Evolutionary conservation across 2,888 invertebrate genomes (phyloP).

Genomic region (Petrolisthes manimaculis): DNA sequence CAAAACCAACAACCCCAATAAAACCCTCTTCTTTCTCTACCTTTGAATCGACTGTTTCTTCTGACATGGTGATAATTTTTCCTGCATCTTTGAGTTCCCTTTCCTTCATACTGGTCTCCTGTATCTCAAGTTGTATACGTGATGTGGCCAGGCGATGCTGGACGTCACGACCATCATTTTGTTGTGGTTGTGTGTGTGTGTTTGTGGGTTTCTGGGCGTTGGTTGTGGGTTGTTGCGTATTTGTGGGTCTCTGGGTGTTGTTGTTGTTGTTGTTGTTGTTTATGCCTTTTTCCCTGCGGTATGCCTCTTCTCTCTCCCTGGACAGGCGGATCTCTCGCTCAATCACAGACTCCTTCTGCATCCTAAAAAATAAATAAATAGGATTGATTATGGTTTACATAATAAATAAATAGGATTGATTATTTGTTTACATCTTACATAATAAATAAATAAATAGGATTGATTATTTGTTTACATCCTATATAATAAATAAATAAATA

Average conservation of each 20-base stretch:
- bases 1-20: no score
- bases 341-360: constrained; percentile 72
- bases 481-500: neutral
- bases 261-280: neutral
- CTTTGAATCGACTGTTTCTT: constrained; percentile 73
- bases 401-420: neutral
- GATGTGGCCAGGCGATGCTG: constrained; percentile 71
- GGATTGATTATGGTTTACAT: neutral
- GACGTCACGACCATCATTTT: constrained; percentile 38
- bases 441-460: neutral
- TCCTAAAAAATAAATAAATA: constrained; percentile 36
- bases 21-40: no score
- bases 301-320: constrained; percentile 73
- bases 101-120: constrained; percentile 86
- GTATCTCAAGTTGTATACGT: constrained; percentile 90
- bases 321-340: constrained; percentile 73
- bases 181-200: neutral
- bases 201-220: neutral
- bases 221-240: neutral
- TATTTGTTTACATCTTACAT: no score
- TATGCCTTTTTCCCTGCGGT: constrained; percentile 69
- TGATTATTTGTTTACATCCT: constrained; percentile 58
- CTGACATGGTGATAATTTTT: constrained; percentile 74
- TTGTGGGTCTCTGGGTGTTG: neutral
- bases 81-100: constrained; percentile 81